Conservation (phyloP, 2,113 vertebrate genomes). For the Microtus oregoni region DNA sequence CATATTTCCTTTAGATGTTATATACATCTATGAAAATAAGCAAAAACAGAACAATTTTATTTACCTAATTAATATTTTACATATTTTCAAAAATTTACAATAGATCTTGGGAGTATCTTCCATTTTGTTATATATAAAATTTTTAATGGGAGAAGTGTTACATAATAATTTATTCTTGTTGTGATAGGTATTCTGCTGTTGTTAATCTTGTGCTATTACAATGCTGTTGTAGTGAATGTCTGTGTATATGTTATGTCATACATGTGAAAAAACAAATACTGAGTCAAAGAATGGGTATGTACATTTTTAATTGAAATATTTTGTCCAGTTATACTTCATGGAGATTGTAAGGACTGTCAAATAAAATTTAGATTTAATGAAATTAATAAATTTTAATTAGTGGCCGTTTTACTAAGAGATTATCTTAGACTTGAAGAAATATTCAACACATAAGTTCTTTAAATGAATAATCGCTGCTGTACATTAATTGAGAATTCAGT, state of each 20-base stretch:
- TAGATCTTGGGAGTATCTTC: neutral
- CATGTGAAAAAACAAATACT: neutral
- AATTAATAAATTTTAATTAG: constrained; percentile 19
- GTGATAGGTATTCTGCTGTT: neutral
- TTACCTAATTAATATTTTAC: neutral
- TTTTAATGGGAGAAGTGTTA: neutral
- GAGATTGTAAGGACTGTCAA: neutral
- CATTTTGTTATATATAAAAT: neutral
- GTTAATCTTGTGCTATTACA: constrained; percentile 11
- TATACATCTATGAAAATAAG: neutral
- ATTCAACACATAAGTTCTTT: neutral
- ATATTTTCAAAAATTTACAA: neutral
- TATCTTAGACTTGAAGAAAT: neutral
- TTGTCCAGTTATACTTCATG: neutral
- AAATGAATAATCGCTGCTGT: neutral
- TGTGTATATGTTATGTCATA: neutral
- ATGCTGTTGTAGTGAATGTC: constrained; percentile 6
- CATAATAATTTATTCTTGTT: neutral
- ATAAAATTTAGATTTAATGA: constrained; percentile 19
- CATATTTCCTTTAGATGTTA: neutral
- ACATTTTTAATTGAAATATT: constrained; percentile 10
- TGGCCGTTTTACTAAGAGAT: neutral
- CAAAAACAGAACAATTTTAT: neutral
- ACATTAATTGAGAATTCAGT: constrained; percentile 3
- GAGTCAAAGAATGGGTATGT: neutral